A percentile compares a stretch with the other conserved stretches of the same genome.
Evolutionary conservation across 1,140 invertebrate genomes (phyloP).

Genomic region (Drosophila suzukii): DNA sequence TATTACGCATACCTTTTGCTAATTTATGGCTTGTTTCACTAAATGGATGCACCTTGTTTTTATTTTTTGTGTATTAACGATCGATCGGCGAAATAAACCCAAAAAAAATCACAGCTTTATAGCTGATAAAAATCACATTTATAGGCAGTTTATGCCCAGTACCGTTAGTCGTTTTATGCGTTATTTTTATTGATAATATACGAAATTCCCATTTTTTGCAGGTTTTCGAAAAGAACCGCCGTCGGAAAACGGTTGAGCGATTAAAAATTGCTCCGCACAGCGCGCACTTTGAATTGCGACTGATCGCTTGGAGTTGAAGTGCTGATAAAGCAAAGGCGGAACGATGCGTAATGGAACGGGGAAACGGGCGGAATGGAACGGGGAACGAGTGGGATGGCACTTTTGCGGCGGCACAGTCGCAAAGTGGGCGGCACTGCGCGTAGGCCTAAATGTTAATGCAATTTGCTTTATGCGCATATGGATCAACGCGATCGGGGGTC

Average conservation of each 20-base stretch:
- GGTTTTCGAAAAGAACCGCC: constrained; percentile 1
- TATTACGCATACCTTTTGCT: constrained; percentile 31
- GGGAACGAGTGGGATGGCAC: constrained; percentile 1
- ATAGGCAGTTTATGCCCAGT: constrained; percentile 42
- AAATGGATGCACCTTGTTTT: constrained; percentile 21
- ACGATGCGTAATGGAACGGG: neutral
- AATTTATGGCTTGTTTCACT: constrained; percentile 19
- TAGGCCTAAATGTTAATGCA: constrained; percentile 54
- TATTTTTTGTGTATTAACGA: constrained; percentile 10
- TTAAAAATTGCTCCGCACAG: constrained; percentile 6
- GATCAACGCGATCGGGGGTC: neutral
- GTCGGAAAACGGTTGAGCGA: constrained; percentile 2
- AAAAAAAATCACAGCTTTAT: constrained; percentile 32
- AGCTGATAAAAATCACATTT: constrained; percentile 24
- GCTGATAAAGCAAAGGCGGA: constrained; percentile 14
- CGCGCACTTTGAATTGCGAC: constrained; percentile 30
- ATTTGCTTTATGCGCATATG: constrained; percentile 27
- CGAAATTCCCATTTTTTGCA: neutral
- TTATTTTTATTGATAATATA: constrained; percentile 2
- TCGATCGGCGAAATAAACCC: constrained; percentile 12
- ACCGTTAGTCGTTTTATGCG: constrained; percentile 17
- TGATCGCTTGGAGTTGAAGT: constrained; percentile 19
- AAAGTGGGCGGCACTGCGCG: constrained; percentile 52
- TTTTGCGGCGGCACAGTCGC: constrained; percentile 10
- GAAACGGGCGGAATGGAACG: constrained; percentile 16